Percentiles rank a stretch among this genome's conserved stretches.
These are phyloP conservation scores for Sepioteuthis lessoniana DNA, from an alignment of 2,888 invertebrate species.

Conservation along the genomic window DNA sequence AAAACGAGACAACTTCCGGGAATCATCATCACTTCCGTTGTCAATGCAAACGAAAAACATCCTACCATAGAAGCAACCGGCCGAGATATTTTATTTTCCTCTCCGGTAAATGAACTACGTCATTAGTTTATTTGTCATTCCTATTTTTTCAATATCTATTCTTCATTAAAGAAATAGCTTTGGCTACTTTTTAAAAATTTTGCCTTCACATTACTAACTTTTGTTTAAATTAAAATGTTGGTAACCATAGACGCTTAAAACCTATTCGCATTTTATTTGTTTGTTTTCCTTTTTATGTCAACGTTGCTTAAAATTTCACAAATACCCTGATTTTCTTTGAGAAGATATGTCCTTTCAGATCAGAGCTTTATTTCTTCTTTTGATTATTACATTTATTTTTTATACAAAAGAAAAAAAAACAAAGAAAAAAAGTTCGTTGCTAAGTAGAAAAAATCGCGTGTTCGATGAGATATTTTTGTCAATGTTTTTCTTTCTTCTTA, in stretches of 20 bases:
- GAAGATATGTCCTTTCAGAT: neutral
- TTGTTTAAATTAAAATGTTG: neutral
- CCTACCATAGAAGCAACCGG: neutral
- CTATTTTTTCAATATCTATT: too few relatives aligned
- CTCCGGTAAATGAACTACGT: neutral
- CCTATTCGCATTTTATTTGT: neutral
- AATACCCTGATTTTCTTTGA: too few relatives aligned
- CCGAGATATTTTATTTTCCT: neutral
- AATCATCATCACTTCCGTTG: neutral
- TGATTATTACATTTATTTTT: too few relatives aligned
- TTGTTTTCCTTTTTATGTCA: neutral
- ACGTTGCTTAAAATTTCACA: neutral
- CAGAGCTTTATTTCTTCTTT: neutral
- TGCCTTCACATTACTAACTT: neutral
- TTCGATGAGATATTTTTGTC: too few relatives aligned
- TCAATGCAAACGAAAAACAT: neutral
- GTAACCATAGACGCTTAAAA: slow-evolving; percentile 5
- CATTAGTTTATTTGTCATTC: neutral
- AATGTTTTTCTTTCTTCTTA: too few relatives aligned
- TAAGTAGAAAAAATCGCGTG: too few relatives aligned
- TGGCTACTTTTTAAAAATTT: neutral
- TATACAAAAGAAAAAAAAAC: too few relatives aligned
- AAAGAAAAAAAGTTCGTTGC: too few relatives aligned
- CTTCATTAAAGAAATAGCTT: neutral
- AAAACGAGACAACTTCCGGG: neutral